Percentiles rank a stretch among this genome's conserved stretches.
Evolutionary conservation across 2,888 invertebrate species (phyloP).

Genomic region (Hololepta plana): DNA sequence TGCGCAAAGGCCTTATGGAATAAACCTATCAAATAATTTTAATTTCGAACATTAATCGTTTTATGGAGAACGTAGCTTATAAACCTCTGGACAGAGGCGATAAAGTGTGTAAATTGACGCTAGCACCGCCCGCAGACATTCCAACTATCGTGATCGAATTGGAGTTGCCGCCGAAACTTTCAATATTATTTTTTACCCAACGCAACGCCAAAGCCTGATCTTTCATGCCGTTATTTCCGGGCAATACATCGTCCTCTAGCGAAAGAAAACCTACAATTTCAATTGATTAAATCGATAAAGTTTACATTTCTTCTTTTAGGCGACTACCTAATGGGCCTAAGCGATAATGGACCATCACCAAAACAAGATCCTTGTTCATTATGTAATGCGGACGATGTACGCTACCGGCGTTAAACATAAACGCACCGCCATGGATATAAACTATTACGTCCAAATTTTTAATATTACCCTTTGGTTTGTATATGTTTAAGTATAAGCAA

Average conservation of each 20-base stretch:
- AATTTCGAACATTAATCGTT: too few relatives aligned
- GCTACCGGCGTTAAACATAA: slow-evolving; percentile 43
- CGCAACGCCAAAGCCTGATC: slow-evolving; percentile 52
- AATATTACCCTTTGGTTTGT: too few relatives aligned
- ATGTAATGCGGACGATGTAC: slow-evolving; percentile 36
- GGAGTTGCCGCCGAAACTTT: slow-evolving; percentile 53
- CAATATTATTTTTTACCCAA: slow-evolving; percentile 51
- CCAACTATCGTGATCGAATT: slow-evolving; percentile 49
- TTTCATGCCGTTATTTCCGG: slow-evolving; percentile 56
- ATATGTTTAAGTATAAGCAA: slow-evolving; percentile 46
- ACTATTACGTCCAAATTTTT: slow-evolving; percentile 51
- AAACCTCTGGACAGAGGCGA: slow-evolving; percentile 42
- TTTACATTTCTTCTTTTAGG: too few relatives aligned
- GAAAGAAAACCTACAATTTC: slow-evolving; percentile 45
- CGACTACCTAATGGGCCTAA: slow-evolving; percentile 57
- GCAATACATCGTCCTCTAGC: slow-evolving; percentile 46
- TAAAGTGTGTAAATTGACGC: slow-evolving; percentile 53
- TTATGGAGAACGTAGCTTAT: too few relatives aligned
- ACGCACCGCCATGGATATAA: slow-evolving; percentile 49
- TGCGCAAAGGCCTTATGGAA: slow-evolving; percentile 45
- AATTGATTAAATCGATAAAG: too few relatives aligned
- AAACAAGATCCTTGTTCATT: slow-evolving; percentile 46
- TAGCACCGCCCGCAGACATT: slow-evolving; percentile 55
- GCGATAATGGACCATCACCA: slow-evolving; percentile 53
- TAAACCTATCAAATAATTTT: slow-evolving; percentile 26